A percentile compares a stretch with the other conserved stretches of the same genome.
These are phyloP conservation scores for Illadopsis cleaveri DNA, from an alignment of 2,113 vertebrate genomes.

Conservation along the genomic window DNA sequence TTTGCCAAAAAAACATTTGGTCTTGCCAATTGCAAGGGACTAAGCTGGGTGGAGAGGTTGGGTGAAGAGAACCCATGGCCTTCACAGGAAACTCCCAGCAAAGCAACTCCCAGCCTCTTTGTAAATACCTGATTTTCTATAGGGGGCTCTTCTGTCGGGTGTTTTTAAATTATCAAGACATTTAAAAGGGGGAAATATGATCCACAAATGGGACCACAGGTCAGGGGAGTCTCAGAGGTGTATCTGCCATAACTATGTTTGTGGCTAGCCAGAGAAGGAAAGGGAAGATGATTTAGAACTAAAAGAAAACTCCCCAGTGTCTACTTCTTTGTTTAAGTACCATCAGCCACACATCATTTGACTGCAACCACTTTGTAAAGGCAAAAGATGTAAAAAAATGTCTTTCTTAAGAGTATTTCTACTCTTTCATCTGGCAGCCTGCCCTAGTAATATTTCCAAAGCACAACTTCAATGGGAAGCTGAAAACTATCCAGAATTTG, in stretches of 20 bases:
- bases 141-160: background rate
- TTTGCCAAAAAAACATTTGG: background rate
- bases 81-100: background rate
- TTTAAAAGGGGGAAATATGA: background rate
- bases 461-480: conserved; percentile 22
- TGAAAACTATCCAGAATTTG: conserved; percentile 19
- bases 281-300: background rate
- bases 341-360: background rate
- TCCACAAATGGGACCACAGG: background rate
- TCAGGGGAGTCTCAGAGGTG: background rate
- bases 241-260: background rate
- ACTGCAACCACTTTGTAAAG: background rate
- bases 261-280: background rate
- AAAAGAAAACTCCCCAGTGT: background rate
- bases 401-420: background rate
- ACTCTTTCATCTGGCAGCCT: background rate
- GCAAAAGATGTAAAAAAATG: background rate
- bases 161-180: background rate
- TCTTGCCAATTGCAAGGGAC: background rate
- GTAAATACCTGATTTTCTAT: background rate
- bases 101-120: background rate
- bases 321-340: background rate
- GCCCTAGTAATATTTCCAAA: conserved; percentile 2
- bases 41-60: background rate
- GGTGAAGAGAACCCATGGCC: fast-evolving